Evolutionary conservation across 2,113 vertebrate species (phyloP).

Genomic region (Ptyas mucosa): DNA sequence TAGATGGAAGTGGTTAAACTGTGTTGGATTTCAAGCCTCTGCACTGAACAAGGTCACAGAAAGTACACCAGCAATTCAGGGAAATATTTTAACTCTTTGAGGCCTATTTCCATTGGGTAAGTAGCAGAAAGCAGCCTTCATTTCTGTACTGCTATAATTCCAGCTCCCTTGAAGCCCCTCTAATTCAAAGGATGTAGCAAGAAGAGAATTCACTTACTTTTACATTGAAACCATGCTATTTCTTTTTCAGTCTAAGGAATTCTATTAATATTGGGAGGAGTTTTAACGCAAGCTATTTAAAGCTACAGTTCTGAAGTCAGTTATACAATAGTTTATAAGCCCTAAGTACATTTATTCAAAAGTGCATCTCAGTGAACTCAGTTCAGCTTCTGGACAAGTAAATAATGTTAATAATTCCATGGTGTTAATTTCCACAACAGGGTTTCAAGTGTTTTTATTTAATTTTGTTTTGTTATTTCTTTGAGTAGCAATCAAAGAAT

Average conservation of each 20-base stretch:
- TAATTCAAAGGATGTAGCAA: neutral
- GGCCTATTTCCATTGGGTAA: constrained; percentile 24
- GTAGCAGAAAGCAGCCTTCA: neutral
- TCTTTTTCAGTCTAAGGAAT: constrained; percentile 35
- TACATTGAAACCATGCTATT: neutral
- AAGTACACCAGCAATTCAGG: constrained; percentile 60
- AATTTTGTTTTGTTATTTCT: neutral
- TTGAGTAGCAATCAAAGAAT: neutral
- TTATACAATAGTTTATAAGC: neutral
- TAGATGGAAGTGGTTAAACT: constrained; percentile 64
- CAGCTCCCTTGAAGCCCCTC: constrained; percentile 19
- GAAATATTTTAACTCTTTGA: constrained; percentile 54
- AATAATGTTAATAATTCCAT: neutral
- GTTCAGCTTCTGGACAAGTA: neutral
- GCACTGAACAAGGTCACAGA: constrained; percentile 61
- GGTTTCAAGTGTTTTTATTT: neutral
- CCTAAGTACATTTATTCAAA: neutral
- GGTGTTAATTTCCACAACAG: neutral
- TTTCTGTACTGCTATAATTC: neutral
- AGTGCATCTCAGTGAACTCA: neutral
- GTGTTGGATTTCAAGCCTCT: constrained; percentile 56
- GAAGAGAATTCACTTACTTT: neutral
- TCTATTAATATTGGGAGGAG: constrained; percentile 14
- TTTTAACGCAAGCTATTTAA: constrained; percentile 36
- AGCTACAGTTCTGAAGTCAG: neutral